phyloP scores from a whole-genome alignment of 92 coral and sea anemone genomes.

The Ricordea florida region DNA sequence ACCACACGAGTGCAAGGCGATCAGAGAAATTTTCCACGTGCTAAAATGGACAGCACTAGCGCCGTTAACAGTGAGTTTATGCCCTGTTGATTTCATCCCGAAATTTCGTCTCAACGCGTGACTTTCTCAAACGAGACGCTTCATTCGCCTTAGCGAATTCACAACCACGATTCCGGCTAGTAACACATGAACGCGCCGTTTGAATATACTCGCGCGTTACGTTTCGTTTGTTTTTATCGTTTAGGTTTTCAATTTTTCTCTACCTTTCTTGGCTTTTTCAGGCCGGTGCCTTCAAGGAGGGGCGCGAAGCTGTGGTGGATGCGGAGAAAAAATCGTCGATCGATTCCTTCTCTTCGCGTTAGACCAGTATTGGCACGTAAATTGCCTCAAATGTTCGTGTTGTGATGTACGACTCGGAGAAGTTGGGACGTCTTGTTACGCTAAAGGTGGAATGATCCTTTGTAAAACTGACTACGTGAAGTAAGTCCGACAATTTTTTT shows the following conservation, averaged over 20 bases:
- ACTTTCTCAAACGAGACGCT: background rate
- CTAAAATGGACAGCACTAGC: conserved; percentile 58
- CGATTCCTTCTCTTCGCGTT: conserved; percentile 89
- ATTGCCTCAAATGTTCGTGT: conserved; percentile 95
- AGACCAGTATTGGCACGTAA: conserved; percentile 98
- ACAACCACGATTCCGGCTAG: background rate
- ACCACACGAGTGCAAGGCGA: conserved; percentile 21
- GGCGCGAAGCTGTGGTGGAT: conserved; percentile 87
- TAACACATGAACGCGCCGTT: background rate
- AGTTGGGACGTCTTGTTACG: conserved; percentile 93
- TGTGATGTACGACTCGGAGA: conserved; percentile 95
- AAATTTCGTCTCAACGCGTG: background rate
- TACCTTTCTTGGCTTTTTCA: conserved; percentile 38
- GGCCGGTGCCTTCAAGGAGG: conserved; percentile 74
- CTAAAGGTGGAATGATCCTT: conserved; percentile 96
- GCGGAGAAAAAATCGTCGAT: conserved; percentile 92
- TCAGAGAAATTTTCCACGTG: conserved; percentile 16
- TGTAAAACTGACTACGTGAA: conserved; percentile 95
- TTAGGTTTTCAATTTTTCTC: background rate
- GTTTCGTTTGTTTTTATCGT: background rate
- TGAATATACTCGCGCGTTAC: background rate
- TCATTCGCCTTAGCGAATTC: background rate
- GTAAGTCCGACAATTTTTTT: conserved; percentile 41
- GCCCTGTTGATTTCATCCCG: conserved; percentile 11
- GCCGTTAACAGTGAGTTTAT: conserved; percentile 46